Percentiles rank a stretch among this genome's conserved stretches.
These are phyloP conservation scores for Scomber japonicus DNA, from an alignment of 2,113 vertebrate genomes.

Conservation along the genomic window DNA sequence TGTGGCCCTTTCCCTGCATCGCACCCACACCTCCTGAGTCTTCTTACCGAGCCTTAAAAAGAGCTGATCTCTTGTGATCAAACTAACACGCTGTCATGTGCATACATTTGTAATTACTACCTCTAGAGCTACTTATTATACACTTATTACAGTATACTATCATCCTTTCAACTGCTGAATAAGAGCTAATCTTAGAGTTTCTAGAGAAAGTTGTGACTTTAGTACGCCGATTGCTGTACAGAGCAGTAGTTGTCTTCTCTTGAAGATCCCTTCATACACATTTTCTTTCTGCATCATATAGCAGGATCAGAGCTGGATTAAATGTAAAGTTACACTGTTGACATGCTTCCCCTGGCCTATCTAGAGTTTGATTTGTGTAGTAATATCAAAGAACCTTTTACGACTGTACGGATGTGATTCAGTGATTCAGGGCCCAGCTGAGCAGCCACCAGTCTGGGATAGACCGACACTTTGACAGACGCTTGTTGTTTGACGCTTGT, in stretches of 20 bases:
- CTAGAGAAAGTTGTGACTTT: conserved; percentile 32
- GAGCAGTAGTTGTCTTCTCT: conserved; percentile 27
- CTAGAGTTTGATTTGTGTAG: neutral
- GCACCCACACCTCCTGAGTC: conserved; percentile 26
- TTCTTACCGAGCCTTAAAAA: conserved; percentile 72
- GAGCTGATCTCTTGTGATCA: conserved; percentile 51
- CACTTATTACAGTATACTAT: conserved; percentile 34
- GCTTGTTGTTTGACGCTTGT: neutral
- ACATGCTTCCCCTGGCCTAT: neutral
- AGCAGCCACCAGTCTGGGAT: conserved; percentile 69
- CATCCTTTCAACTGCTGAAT: conserved; percentile 32
- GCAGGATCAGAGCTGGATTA: conserved; percentile 25
- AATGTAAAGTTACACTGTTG: neutral
- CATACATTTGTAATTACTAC: conserved; percentile 81
- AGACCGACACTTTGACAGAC: neutral
- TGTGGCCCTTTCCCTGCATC: conserved; percentile 27
- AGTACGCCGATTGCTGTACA: conserved; percentile 29
- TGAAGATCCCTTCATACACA: conserved; percentile 8
- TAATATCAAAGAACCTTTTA: neutral
- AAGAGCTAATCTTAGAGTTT: conserved; percentile 38
- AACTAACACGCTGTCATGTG: conserved; percentile 45
- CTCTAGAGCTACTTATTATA: conserved; percentile 74
- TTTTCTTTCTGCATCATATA: conserved; percentile 13
- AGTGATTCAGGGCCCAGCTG: conserved; percentile 53
- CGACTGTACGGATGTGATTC: conserved; percentile 1